A percentile compares a stretch with the other conserved stretches of the same genome.
Evolutionary conservation across 2,113 vertebrate species (phyloP).

Genomic region (Ahaetulla prasina): DNA sequence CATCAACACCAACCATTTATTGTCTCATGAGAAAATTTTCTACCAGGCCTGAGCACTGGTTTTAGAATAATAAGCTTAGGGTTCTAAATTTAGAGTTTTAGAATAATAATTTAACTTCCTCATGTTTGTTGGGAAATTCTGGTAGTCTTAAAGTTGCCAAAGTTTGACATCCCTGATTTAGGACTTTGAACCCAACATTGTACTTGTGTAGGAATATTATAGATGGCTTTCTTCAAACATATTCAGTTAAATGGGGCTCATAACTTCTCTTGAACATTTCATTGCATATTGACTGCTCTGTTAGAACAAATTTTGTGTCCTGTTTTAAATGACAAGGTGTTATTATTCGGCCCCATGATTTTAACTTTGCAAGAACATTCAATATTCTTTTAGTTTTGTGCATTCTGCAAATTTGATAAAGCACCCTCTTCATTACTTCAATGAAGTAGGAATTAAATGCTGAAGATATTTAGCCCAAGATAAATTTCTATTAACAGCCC

Average conservation of each 20-base stretch:
- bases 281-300: background rate
- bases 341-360: background rate
- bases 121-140: background rate
- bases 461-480: background rate
- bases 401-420: background rate
- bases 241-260: background rate
- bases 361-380: background rate
- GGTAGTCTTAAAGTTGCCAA: background rate
- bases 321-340: background rate
- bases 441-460: background rate
- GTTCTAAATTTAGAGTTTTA: background rate
- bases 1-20: background rate
- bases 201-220: background rate
- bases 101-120: background rate
- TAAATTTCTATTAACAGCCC: background rate
- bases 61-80: background rate
- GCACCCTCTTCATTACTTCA: background rate
- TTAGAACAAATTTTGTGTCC: background rate
- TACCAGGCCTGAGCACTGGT: background rate
- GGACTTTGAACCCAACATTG: background rate
- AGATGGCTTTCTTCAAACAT: background rate
- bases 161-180: background rate
- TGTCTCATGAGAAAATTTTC: background rate
- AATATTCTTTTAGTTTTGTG: background rate
- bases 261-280: background rate